phyloP scores from a whole-genome alignment of 2,113 vertebrate species.

The Setophaga coronata region DNA sequence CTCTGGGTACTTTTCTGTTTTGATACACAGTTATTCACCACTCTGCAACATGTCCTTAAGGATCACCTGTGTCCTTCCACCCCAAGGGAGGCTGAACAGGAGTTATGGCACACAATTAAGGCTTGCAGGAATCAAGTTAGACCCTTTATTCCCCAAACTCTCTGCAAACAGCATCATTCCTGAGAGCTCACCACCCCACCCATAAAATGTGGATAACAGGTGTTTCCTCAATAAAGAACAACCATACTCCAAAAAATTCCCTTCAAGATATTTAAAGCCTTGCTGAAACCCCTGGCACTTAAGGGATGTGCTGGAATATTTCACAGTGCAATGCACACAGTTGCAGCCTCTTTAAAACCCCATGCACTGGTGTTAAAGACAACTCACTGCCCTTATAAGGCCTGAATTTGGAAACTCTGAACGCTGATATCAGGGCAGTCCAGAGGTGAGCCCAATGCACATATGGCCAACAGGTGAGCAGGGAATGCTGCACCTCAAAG shows the following conservation, averaged over 20 bases:
- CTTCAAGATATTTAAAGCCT: neutral
- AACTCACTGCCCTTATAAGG: neutral
- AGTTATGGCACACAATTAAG: accelerated
- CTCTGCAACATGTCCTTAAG: neutral
- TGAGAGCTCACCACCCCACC: neutral
- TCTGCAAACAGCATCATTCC: neutral
- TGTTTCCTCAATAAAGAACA: neutral
- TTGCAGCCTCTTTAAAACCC: neutral
- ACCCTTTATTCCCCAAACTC: neutral
- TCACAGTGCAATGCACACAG: neutral
- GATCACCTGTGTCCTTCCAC: neutral
- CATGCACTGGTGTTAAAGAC: neutral
- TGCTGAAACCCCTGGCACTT: neutral
- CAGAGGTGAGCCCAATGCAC: neutral
- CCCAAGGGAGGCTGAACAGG: neutral
- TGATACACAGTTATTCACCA: neutral
- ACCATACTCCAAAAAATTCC: neutral
- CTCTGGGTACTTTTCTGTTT: neutral
- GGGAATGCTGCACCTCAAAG: neutral
- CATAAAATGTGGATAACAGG: neutral
- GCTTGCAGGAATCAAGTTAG: neutral
- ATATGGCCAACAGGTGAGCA: neutral
- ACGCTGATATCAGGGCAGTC: accelerated
- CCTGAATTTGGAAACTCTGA: neutral
- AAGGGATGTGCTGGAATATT: neutral